phyloP scores from a whole-genome alignment of 2,888 invertebrate genomes.

The Yponomeuta sedellus region DNA sequence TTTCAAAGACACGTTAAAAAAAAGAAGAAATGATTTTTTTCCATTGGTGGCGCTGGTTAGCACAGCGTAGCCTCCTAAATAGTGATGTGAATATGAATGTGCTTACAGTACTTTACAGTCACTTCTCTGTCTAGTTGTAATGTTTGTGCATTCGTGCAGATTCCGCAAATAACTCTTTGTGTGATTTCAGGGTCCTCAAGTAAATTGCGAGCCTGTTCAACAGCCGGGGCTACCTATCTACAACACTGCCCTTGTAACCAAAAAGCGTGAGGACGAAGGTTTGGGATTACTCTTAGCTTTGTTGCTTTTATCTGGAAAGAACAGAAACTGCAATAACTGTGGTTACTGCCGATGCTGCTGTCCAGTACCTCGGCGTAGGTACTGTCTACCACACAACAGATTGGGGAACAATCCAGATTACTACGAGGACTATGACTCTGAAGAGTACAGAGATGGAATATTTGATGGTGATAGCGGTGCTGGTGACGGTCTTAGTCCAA shows the following conservation, averaged over 20 bases:
- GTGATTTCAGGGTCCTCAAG: constrained; percentile 11
- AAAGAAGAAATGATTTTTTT: no score
- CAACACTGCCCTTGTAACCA: not conserved
- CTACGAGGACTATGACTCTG: not conserved
- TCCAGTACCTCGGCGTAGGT: not conserved
- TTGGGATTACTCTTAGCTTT: constrained; percentile 1
- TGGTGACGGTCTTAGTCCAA: not conserved
- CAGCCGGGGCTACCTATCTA: not conserved
- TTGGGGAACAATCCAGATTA: not conserved
- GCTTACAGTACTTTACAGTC: no score
- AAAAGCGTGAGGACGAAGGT: not conserved
- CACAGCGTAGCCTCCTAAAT: no score
- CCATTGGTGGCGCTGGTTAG: no score
- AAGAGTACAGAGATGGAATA: not conserved
- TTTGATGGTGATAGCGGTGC: not conserved
- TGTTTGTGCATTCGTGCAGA: not conserved
- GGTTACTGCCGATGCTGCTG: not conserved
- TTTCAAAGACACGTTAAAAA: no score
- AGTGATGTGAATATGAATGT: no score
- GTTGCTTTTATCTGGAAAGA: not conserved
- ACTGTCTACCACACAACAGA: not conserved
- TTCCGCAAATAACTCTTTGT: not conserved
- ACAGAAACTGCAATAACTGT: not conserved
- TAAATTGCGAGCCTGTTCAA: not conserved
- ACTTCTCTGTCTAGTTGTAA: not conserved